Evolutionary conservation across 2,888 invertebrate species (phyloP), one percentile per base, ranked within the genome.

Genomic region (Philereme vetulata): DNA sequence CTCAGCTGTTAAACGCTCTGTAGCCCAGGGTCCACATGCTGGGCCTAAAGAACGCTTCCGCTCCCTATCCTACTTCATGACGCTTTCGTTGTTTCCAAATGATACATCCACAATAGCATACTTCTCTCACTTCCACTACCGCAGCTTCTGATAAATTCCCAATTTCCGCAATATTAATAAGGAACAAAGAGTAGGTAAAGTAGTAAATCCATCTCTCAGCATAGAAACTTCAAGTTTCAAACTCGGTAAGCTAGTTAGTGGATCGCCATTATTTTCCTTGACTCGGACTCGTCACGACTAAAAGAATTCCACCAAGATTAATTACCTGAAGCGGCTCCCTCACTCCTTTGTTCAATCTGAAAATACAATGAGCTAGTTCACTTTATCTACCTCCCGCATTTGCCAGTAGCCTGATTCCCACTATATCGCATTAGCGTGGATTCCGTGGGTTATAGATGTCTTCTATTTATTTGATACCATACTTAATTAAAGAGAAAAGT

Each of bases 271-370:
- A 81, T 80, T 81, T 81, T 81, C 77, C 75, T 72, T 75, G 70
- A 78, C 71, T 79, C 72, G 65, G 70, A 77, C 72, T 79, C 77
- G 74, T 76, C 73, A 77, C 73, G 68, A 65, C 74, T 75, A 77
- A 82, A 85, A 86, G 85, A 86, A 86, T 86, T 83, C 85, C 80
- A 72, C 72, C 67, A 77, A 84, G 86, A 85, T 85, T 86, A 86
- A 86, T 86, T 85, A 85, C 85, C 84, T 84, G 82, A 81, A 80
- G 77, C 72, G 76, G 75, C 82, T 84, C 81, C 80, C 84, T 80
- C 78, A 77, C 78, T 81, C 80, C 76, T 84, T 84, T 86, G 80
- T 86, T 49, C 35, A 8, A 40, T 52, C 45, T n/a, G n/a, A 9
- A 11, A 21, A 42, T 34, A 11, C 5, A 33, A 42, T 49, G 32